Evolutionary conservation across 2,113 vertebrate species (phyloP), one percentile per base, ranked within the genome.

Genomic region (Zosterops hypoxanthus): DNA sequence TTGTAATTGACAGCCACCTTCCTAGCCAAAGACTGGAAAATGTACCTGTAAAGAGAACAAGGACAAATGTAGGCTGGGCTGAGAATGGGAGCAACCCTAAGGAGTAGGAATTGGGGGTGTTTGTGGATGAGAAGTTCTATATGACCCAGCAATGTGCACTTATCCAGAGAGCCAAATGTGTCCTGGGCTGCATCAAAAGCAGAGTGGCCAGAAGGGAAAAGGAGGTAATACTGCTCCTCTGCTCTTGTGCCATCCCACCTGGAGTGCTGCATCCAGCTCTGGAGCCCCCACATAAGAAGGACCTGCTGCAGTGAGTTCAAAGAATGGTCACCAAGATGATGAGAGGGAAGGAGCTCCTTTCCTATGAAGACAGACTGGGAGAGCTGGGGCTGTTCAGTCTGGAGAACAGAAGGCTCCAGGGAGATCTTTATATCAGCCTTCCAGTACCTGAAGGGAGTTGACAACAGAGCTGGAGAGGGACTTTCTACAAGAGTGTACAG

Each of bases 161-260:
- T 59, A 34, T 20, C 36, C 29, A n/a, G 22, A 41, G 47, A n/a
- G 20, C 3, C 39, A 82, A n/a, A 24, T 3, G 1, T 29, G 7
- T 60, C 20, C 33, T 13, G 33, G 44, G 69, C 23, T 73, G 16
- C 20, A 25, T 29, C 39, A 46, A 68, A 29, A 60, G 16, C 46
- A 25, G 39, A 2, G 2, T 21, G 46, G 13, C 8, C 44, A 46
- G 33, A 0, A 0, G 44, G 23, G 5, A 9, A 28, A 25, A 16
- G 10, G 12, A 53, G 7, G 3, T 3, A 33, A 66, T 52, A 59
- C 28, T 66, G 44, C 44, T 23, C 19, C n/a, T 56, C 28, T 39
- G 19, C 33, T 59, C 28, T 14, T 20, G 33, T 52, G 60, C 24
- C 3, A 46, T 3, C 23, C 10, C 33, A 16, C 13, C 23, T 8